A percentile compares a stretch with the other conserved stretches of the same genome.
Conservation (phyloP, 1,140 invertebrate species). For the Neotoxoptera formosana region DNA sequence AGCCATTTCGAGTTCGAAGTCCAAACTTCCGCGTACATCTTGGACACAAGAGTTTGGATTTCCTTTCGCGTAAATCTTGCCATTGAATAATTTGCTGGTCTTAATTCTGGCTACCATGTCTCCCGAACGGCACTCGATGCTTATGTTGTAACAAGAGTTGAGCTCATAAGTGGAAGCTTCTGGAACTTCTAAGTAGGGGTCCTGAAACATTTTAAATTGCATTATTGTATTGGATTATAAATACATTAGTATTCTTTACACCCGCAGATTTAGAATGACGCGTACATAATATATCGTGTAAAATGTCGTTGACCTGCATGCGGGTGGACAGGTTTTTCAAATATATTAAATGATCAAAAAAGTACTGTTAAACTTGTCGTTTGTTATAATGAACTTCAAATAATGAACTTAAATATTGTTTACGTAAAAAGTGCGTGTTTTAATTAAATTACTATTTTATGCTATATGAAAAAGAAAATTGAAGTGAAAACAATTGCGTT, state of each 20-base stretch:
- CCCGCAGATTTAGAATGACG: conserved; percentile 19
- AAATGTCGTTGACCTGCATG: conserved; percentile 39
- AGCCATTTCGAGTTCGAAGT: conserved; percentile 89
- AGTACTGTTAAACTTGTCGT: not conserved
- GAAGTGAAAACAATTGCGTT: not conserved
- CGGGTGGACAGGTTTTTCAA: not conserved
- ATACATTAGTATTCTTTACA: not conserved
- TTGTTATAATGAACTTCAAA: not conserved
- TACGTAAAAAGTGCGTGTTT: not conserved
- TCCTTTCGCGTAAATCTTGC: conserved; percentile 92
- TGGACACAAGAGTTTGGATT: conserved; percentile 90
- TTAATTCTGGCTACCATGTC: conserved; percentile 93
- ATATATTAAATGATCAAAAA: conserved; percentile 30
- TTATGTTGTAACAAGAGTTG: conserved; percentile 93
- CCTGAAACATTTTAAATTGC: conserved; percentile 65
- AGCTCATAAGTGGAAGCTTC: conserved; percentile 91
- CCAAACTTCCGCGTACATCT: conserved; percentile 82
- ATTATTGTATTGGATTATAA: not conserved
- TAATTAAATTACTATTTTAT: conserved; percentile 20
- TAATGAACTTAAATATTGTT: not conserved
- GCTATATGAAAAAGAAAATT: not conserved
- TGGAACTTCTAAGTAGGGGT: conserved; percentile 87
- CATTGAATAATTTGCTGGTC: conserved; percentile 90
- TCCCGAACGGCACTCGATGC: conserved; percentile 87
- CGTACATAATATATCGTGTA: not conserved